phyloP scores from a whole-genome alignment of 2,888 invertebrate species.

The Salticus scenicus region DNA sequence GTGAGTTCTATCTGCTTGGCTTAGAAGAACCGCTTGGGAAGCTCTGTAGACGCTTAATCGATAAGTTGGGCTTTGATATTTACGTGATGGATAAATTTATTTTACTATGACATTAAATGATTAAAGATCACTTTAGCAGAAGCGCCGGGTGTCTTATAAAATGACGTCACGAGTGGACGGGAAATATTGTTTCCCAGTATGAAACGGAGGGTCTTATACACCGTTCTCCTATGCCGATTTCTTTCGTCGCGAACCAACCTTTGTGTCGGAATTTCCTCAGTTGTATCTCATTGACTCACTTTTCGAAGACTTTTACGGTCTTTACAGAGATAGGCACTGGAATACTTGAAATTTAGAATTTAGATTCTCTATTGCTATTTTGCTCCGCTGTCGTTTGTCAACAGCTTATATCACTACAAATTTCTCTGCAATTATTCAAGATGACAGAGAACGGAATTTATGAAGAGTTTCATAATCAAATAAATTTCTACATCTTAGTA shows the following conservation, averaged over 20 bases:
- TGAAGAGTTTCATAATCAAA: too few relatives aligned
- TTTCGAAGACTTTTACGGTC: neutral
- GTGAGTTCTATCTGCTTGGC: constrained; percentile 26
- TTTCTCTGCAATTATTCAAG: too few relatives aligned
- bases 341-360: too few relatives aligned
- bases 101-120: neutral
- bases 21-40: constrained; percentile 27
- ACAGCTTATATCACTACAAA: too few relatives aligned
- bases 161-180: constrained; percentile 4
- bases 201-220: too few relatives aligned
- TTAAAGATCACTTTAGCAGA: constrained; percentile 19
- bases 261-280: neutral
- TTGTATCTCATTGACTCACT: neutral
- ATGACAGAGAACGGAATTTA: too few relatives aligned
- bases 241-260: neutral
- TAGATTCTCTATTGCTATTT: too few relatives aligned
- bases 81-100: constrained; percentile 20
- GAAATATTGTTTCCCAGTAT: neutral
- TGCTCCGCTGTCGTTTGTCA: too few relatives aligned
- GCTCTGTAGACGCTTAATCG: constrained; percentile 36
- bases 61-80: constrained; percentile 20
- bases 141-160: neutral
- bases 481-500: too few relatives aligned
- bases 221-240: neutral
- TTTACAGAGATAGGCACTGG: neutral